Percentiles rank a stretch among this genome's conserved stretches.
phyloP scores from a whole-genome alignment of 2,888 invertebrate species.

The Orchestes rusci region DNA sequence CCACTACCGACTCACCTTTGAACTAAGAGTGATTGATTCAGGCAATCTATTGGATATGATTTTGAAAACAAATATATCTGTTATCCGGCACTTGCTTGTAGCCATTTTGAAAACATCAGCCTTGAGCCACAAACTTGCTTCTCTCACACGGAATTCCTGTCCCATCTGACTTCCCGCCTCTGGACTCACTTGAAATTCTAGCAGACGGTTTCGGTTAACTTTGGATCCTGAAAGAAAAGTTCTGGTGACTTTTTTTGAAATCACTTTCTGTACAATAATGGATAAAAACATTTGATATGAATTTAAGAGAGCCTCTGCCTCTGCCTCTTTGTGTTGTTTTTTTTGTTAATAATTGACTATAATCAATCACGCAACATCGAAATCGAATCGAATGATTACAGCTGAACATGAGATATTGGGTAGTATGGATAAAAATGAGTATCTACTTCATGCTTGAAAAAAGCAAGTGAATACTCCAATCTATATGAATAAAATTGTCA shows the following conservation, averaged over 20 bases:
- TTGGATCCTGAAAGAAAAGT: constrained; percentile 59
- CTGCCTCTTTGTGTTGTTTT: no score
- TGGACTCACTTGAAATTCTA: constrained; percentile 74
- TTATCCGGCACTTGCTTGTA: constrained; percentile 34
- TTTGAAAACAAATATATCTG: constrained; percentile 42
- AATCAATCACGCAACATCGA: no score
- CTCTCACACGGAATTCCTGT: constrained; percentile 63
- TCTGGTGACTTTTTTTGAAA: background rate
- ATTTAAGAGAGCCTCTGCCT: no score
- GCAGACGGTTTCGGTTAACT: constrained; percentile 75
- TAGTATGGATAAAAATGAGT: no score
- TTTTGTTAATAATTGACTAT: no score
- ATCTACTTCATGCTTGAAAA: no score
- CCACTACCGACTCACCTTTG: constrained; percentile 50
- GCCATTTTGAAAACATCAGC: constrained; percentile 47
- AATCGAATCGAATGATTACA: no score
- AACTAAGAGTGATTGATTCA: constrained; percentile 56
- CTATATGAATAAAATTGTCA: no score
- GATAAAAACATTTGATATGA: no score
- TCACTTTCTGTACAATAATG: background rate
- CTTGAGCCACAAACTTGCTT: constrained; percentile 71
- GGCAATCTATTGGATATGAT: constrained; percentile 43
- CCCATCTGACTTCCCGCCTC: constrained; percentile 45
- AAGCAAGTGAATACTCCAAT: no score
- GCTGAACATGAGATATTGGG: no score